phyloP scores from a whole-genome alignment of 2,888 invertebrate genomes.

The Leptinotarsa tumamoca region DNA sequence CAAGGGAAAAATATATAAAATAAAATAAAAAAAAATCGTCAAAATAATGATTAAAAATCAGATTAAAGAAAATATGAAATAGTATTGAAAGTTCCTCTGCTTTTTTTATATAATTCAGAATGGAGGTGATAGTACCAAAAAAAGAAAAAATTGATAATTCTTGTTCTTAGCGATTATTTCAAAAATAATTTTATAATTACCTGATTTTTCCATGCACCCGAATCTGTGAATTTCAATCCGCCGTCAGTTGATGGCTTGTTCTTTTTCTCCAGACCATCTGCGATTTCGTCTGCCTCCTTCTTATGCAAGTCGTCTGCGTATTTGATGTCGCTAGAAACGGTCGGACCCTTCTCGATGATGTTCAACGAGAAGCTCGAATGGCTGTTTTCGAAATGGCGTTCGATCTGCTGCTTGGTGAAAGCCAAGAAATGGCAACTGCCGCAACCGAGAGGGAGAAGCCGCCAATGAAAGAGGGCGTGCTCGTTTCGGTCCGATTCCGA shows the following conservation, averaged over 20 bases:
- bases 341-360: slow-evolving; percentile 42
- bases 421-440: slow-evolving; percentile 63
- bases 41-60: too few relatives aligned
- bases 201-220: neutral
- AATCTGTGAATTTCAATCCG: neutral
- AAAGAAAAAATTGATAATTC: too few relatives aligned
- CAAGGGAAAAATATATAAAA: too few relatives aligned
- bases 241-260: neutral
- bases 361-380: slow-evolving; percentile 39
- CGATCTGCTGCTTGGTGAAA: slow-evolving; percentile 53
- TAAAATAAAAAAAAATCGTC: too few relatives aligned
- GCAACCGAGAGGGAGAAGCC: slow-evolving; percentile 67
- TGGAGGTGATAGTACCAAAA: too few relatives aligned
- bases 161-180: too few relatives aligned
- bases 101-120: too few relatives aligned
- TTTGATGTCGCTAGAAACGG: slow-evolving; percentile 39
- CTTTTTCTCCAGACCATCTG: neutral
- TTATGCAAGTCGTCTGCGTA: slow-evolving; percentile 35
- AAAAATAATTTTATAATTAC: too few relatives aligned
- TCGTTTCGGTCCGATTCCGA: slow-evolving; percentile 57
- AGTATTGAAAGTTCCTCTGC: too few relatives aligned
- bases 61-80: too few relatives aligned
- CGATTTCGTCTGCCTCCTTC: slow-evolving; percentile 30
- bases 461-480: slow-evolving; percentile 68
- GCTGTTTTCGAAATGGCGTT: slow-evolving; percentile 54